Conservation (phyloP, 64 coral and sea anemone species). For the Montipora capricornis region DNA sequence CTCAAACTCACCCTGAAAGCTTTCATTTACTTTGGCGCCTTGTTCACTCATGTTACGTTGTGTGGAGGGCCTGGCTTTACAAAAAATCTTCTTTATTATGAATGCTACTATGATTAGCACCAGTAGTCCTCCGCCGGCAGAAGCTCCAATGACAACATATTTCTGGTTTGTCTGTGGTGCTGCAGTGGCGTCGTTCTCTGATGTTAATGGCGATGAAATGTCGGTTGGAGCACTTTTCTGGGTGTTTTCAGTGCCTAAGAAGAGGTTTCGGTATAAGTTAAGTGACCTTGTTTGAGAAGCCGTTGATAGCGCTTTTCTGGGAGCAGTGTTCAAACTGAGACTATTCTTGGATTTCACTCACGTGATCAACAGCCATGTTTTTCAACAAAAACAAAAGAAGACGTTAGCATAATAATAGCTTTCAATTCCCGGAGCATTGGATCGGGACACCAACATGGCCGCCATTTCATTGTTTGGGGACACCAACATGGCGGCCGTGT, state of each 20-base stretch:
- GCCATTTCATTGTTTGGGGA: too few species aligned
- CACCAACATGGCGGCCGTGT: too few species aligned
- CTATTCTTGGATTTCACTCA: background rate
- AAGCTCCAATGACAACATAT: constrained; percentile 8
- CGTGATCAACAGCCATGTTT: too few species aligned
- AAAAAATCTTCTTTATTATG: constrained; percentile 18
- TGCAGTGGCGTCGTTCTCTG: background rate
- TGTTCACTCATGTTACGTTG: background rate
- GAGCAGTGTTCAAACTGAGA: background rate
- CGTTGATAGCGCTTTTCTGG: background rate
- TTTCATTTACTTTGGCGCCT: background rate
- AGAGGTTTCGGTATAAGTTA: background rate
- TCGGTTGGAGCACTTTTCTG: background rate
- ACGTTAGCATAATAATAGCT: too few species aligned
- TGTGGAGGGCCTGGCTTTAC: background rate
- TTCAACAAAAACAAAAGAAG: too few species aligned
- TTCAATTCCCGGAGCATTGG: too few species aligned
- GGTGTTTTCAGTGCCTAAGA: background rate
- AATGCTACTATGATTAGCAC: background rate
- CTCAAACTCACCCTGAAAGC: constrained; percentile 18
- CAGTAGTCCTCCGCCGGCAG: constrained; percentile 14
- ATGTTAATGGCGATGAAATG: background rate
- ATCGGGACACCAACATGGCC: too few species aligned
- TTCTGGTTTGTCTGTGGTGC: background rate
- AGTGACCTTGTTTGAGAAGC: too few species aligned